Evolutionary conservation across 2,113 vertebrate species (phyloP).

Genomic region (Ginglymostoma cirratum): DNA sequence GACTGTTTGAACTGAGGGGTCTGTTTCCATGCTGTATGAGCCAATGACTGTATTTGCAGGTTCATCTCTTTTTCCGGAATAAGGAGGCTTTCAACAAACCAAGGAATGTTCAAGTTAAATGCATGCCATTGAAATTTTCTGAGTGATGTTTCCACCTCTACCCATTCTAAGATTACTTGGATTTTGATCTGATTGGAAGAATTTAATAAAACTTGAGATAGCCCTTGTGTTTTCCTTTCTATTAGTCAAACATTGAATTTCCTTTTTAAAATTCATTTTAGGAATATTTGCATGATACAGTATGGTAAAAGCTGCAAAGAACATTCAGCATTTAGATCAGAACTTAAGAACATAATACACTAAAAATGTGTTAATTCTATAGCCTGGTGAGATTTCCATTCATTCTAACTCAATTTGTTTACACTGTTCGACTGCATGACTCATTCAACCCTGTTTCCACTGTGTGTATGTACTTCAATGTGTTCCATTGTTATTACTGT

Average conservation of each 20-base stretch:
- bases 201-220: neutral
- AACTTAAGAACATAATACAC: neutral
- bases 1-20: too few relatives aligned
- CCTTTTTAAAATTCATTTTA: neutral
- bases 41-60: neutral
- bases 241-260: neutral
- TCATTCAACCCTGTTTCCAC: neutral
- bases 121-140: neutral
- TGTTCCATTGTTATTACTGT: neutral
- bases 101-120: neutral
- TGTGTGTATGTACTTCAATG: neutral
- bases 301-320: neutral
- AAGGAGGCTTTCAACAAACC: neutral
- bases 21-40: too few relatives aligned
- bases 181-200: neutral
- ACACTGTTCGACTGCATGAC: neutral
- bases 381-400: neutral
- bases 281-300: neutral
- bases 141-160: neutral
- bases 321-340: neutral
- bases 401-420: neutral
- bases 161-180: neutral
- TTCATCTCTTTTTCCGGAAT: neutral
- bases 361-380: neutral
- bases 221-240: neutral